Evolutionary conservation across 2,888 invertebrate genomes (phyloP).

Genomic region (Pristionchus mayeri): DNA sequence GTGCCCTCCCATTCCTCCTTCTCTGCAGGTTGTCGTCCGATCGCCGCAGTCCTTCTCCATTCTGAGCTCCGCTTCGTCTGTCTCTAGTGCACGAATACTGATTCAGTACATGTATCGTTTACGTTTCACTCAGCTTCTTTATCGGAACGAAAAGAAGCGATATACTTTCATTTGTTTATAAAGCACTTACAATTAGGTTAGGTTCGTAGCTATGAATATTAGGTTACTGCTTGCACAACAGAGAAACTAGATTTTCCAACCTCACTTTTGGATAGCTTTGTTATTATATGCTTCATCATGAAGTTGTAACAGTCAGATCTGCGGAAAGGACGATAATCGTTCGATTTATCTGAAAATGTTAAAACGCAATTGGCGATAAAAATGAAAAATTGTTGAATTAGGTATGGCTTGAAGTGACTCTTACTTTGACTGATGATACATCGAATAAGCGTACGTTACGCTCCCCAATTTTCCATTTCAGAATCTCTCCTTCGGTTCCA

Average conservation of each 20-base stretch:
- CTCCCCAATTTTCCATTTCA: constrained; percentile 58
- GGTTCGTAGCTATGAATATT: too few species aligned
- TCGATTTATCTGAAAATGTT: too few species aligned
- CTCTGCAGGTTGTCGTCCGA: constrained; percentile 63
- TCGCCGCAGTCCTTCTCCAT: constrained; percentile 77
- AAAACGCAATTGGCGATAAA: too few species aligned
- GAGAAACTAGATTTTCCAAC: not conserved
- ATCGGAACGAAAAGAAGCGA: too few species aligned
- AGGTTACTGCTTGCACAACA: not conserved
- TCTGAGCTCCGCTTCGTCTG: constrained; percentile 75
- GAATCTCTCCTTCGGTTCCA: constrained; percentile 76
- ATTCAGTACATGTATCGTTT: constrained; percentile 54
- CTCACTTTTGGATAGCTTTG: not conserved
- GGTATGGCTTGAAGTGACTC: not conserved
- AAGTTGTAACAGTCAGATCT: not conserved
- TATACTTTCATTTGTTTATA: too few species aligned
- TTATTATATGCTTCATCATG: not conserved
- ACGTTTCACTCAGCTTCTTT: too few species aligned
- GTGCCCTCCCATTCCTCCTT: too few species aligned
- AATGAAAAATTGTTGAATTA: too few species aligned
- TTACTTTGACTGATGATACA: not conserved
- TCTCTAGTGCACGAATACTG: constrained; percentile 76
- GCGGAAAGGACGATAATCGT: too few species aligned
- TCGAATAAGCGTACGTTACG: not conserved
- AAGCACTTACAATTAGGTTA: too few species aligned